Evolutionary conservation across 2,888 invertebrate genomes (phyloP).

Genomic region (Acrocyrtus sp.): DNA sequence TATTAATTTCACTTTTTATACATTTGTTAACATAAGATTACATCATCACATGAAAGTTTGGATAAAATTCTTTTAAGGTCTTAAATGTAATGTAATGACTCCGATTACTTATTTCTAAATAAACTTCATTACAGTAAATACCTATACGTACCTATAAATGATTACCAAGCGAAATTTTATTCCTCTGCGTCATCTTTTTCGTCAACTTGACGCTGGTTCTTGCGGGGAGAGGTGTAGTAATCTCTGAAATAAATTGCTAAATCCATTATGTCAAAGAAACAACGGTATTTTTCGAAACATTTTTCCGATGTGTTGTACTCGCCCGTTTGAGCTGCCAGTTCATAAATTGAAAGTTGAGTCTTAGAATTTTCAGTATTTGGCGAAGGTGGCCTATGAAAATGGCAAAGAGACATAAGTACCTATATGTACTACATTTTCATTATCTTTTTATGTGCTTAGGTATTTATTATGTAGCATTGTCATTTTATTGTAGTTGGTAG

Average conservation of each 20-base stretch:
- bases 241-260: slow-evolving; percentile 50
- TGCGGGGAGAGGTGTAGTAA: too few relatives aligned
- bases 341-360: slow-evolving; percentile 33
- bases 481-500: neutral
- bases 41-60: too few relatives aligned
- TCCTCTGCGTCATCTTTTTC: too few relatives aligned
- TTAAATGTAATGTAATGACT: too few relatives aligned
- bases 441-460: slow-evolving; percentile 15
- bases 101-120: too few relatives aligned
- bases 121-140: too few relatives aligned
- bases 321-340: slow-evolving; percentile 48
- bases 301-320: slow-evolving; percentile 45
- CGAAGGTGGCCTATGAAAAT: slow-evolving; percentile 19
- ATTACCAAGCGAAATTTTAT: too few relatives aligned
- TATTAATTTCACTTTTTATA: too few relatives aligned
- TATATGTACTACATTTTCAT: slow-evolving; percentile 1
- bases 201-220: too few relatives aligned
- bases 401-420: slow-evolving; percentile 1
- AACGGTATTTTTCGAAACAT: slow-evolving; percentile 51
- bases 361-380: slow-evolving; percentile 15
- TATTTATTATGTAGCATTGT: slow-evolving; percentile 1
- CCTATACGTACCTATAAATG: too few relatives aligned
- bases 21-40: too few relatives aligned
- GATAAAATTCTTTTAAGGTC: too few relatives aligned
- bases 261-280: slow-evolving; percentile 57